phyloP scores from a whole-genome alignment of 1,140 invertebrate species.

The Halesus radiatus region DNA sequence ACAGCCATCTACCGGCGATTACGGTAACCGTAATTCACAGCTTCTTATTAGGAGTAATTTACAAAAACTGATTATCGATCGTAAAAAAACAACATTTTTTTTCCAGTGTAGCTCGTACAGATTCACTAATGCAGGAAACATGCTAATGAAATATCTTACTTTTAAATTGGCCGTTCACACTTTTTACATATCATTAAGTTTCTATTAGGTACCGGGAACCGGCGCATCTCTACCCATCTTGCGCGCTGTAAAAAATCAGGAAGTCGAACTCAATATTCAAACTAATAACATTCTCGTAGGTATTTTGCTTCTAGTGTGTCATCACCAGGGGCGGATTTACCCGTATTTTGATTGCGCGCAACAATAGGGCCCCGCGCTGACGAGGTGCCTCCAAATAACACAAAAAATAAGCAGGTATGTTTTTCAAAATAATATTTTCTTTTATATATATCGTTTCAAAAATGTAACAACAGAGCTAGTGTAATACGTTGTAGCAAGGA shows the following conservation, averaged over 20 bases:
- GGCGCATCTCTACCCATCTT: too few relatives aligned
- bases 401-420: too few relatives aligned
- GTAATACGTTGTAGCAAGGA: too few relatives aligned
- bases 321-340: too few relatives aligned
- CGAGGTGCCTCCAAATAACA: too few relatives aligned
- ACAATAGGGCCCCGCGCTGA: too few relatives aligned
- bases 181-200: slow-evolving; percentile 3
- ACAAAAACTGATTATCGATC: slow-evolving; percentile 1
- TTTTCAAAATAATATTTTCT: too few relatives aligned
- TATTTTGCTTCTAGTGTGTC: too few relatives aligned
- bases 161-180: slow-evolving; percentile 26
- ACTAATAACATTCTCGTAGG: not conserved
- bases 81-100: not conserved
- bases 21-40: slow-evolving; percentile 5
- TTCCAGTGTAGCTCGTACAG: not conserved
- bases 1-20: not conserved
- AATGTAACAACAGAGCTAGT: too few relatives aligned
- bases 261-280: not conserved
- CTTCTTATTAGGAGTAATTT: slow-evolving; percentile 12
- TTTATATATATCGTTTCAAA: too few relatives aligned
- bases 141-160: slow-evolving; percentile 20
- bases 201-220: too few relatives aligned
- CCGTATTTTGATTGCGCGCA: too few relatives aligned
- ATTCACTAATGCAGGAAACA: slow-evolving; percentile 29
- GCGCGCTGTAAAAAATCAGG: slow-evolving; percentile 8